Evolutionary conservation across 2,113 vertebrate genomes (phyloP).

Genomic region (Ameiurus melas): DNA sequence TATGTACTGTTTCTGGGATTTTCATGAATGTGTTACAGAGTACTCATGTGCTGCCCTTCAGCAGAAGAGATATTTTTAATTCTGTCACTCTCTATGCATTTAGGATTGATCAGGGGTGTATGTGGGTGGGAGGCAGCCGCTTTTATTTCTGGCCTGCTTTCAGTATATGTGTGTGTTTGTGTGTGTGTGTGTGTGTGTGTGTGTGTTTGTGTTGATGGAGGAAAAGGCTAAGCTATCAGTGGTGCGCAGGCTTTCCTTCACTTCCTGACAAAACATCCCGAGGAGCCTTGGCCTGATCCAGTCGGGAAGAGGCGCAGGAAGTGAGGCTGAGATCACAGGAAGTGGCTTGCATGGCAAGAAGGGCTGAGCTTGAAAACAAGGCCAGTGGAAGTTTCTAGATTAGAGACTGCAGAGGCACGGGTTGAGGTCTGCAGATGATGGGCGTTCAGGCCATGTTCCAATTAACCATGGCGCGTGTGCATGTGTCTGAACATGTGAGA

Average conservation of each 20-base stretch:
- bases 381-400: constrained; percentile 44
- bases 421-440: background rate
- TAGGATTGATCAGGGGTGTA: constrained; percentile 47
- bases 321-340: constrained; percentile 55
- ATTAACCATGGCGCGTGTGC: constrained; percentile 14
- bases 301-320: constrained; percentile 54
- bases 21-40: constrained; percentile 40
- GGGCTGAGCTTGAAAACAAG: constrained; percentile 37
- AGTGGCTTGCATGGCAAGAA: constrained; percentile 44
- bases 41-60: constrained; percentile 41
- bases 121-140: constrained; percentile 47
- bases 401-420: constrained; percentile 9
- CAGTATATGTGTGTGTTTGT: constrained; percentile 26
- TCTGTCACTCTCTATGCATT: constrained; percentile 45
- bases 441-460: background rate
- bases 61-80: constrained; percentile 42
- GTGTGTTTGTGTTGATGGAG: constrained; percentile 48
- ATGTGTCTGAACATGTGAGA: constrained; percentile 16
- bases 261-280: constrained; percentile 59
- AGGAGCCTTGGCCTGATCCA: constrained; percentile 52
- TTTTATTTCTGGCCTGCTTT: constrained; percentile 52
- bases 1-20: constrained; percentile 11
- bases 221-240: constrained; percentile 54
- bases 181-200: constrained; percentile 47
- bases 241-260: constrained; percentile 52